These are phyloP conservation scores for Ia io DNA, from an alignment of 2,113 vertebrate genomes.

Conservation along the genomic window DNA sequence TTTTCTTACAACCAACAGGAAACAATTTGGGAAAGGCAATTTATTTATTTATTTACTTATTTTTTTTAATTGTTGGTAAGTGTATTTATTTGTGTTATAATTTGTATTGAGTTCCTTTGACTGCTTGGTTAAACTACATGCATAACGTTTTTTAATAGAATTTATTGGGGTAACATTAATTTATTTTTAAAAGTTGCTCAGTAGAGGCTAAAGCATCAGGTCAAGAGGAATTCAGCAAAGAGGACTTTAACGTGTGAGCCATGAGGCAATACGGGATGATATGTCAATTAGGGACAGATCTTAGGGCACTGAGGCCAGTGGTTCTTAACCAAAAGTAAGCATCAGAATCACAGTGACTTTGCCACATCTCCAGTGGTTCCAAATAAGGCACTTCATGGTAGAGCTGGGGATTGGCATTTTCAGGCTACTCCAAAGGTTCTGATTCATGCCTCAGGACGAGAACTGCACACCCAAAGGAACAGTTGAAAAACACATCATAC, in stretches of 20 bases:
- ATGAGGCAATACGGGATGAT: background rate
- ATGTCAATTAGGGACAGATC: background rate
- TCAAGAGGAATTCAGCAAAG: background rate
- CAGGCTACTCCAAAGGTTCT: background rate
- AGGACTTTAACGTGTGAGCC: background rate
- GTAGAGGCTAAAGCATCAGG: background rate
- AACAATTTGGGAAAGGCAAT: background rate
- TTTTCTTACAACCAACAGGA: background rate
- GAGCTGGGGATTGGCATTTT: background rate
- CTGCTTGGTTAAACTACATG: constrained; percentile 1
- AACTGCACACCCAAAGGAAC: background rate
- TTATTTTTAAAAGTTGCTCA: background rate
- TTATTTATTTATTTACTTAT: too few relatives aligned
- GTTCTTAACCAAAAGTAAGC: background rate
- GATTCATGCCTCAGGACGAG: background rate
- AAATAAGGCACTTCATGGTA: background rate
- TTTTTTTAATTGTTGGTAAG: constrained; percentile 88
- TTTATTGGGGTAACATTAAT: background rate
- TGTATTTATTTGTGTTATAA: constrained; percentile 26
- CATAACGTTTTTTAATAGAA: background rate
- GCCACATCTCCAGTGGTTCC: background rate
- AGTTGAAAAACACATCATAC: background rate
- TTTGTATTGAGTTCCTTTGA: constrained; percentile 34
- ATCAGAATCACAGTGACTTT: background rate
- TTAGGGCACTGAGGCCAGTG: background rate